Base-by-base conservation (phyloP, 2,113 vertebrate genomes). In the Vimba vimba region DNA sequence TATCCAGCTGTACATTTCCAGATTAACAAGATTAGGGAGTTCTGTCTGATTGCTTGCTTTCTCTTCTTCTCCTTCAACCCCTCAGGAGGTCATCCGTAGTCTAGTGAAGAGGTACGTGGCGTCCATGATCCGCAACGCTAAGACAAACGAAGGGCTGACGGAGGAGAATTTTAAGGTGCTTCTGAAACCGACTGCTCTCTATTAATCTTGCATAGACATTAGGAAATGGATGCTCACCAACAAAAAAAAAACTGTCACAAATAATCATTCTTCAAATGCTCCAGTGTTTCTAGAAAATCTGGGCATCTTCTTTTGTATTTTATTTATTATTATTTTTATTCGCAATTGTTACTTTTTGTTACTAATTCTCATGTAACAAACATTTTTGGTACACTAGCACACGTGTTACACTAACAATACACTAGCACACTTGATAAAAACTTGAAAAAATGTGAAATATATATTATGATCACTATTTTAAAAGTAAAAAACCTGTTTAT, bases 81-180 rank as follows among this genome's bases (percentile, higher is more conserved):
- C 43, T 43, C 93, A 99, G 98, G 98, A 98, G 93, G 98, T 99
- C 91, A 99, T 99, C 90, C 95, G 97, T 66, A 98, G 90, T 94
- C 95, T 99, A 91, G 98, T 99, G 91, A 99, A 99, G 93, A 92
- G 98, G 82, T 99, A 99, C 0, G 96, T 99, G 11, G 97, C 98
- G 50, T 97, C 97, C 86, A 99, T 99, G 97, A 97, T 99, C 88
- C 95, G 98, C 91, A 99, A 97, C 88, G 97, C 97, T 80, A 99
- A 98, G 95, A 98, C 96, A 30, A 97, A 97, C 0, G 98, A 99
- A 89, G 97, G 98, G 1, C 94, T 99, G 90, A 98, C 97, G 0
- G 97, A 99, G 93, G 97, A 99, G 91, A 99, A 98, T 87, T 99
- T 99, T 82, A 99, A 99, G 97, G 97, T 99, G 91, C 92, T 55